Evolutionary conservation across 1,140 invertebrate species (phyloP), one percentile per base, ranked within the genome.

Genomic region (Aleiodes sp.): DNA sequence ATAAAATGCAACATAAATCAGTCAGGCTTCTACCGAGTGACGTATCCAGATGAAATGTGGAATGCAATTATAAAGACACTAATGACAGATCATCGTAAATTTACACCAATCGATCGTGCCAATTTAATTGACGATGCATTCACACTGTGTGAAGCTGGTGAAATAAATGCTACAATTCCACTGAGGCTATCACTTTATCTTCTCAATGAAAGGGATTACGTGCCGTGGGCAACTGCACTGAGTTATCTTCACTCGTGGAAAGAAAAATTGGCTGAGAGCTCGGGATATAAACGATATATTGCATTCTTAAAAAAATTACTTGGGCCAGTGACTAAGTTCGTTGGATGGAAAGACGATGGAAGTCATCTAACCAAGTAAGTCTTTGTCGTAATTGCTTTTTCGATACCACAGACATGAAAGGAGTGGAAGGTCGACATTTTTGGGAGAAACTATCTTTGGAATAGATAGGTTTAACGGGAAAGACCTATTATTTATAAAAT

Each of bases 1-100:
- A 90, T 96, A 43, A 96, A 96, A 84, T 91, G 92, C 24, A 97
- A 97, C 83, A 88, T 93, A n/a, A 93, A 94, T 76, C 92, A 94
- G 82, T 91, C 90, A 14, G 94, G 95, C 1, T 96, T 95, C 77
- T 97, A 96, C 81, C 87, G 95, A 21, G 94, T 96, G 0, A 92
- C 93, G 67, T 97, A 97, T 81, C 92, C 95, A 29, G 87, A 90
- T 1, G 87, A 89, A 0, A 92, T 92, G 82, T 97, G 94, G 95
- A 81, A 88, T 0, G 85, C 87, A 6, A 86, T 97, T 12, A 93
- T 94, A 37, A 78, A 88, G 9, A 89, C 92, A 19, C 84, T 97
- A 2, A 83, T 88, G 31, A 88, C 83, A 0, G 90, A 95, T 81
- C 92, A 93, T 62, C 89, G 85, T 2, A 87, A 88, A 35, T 90